Conservation (phyloP, 1,140 invertebrate genomes). For the Camponotus pennsylvanicus region DNA sequence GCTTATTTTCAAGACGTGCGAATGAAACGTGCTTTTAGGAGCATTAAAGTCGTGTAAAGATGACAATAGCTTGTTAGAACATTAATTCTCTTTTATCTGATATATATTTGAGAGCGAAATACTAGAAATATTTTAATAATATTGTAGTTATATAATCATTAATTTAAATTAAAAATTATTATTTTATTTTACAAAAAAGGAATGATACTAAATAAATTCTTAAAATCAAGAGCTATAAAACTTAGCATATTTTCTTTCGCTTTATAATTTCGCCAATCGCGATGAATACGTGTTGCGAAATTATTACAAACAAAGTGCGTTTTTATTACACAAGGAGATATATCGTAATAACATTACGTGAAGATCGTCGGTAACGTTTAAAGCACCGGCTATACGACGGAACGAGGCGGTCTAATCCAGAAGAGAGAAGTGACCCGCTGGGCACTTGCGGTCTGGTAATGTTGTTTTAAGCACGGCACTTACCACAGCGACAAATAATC, state of each 20-base stretch:
- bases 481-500: slow-evolving; percentile 80
- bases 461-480: slow-evolving; percentile 79
- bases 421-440: slow-evolving; percentile 62
- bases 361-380: slow-evolving; percentile 37
- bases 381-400: slow-evolving; percentile 26
- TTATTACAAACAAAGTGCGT: slow-evolving; percentile 7
- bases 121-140: slow-evolving; percentile 1
- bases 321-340: background rate
- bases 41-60: background rate
- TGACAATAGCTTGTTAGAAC: too few relatives aligned
- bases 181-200: background rate
- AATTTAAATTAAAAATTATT: background rate
- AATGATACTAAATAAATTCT: background rate
- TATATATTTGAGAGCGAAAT: background rate
- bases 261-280: background rate
- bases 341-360: slow-evolving; percentile 30
- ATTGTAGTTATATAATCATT: background rate
- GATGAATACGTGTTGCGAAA: background rate
- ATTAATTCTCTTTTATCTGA: background rate
- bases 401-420: slow-evolving; percentile 61
- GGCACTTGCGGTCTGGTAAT: slow-evolving; percentile 76
- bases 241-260: background rate
- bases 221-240: background rate
- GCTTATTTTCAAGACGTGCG: slow-evolving; percentile 12
- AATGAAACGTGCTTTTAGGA: background rate